phyloP scores from a whole-genome alignment of 2,113 vertebrate species.

The Hippoglossus stenolepis region DNA sequence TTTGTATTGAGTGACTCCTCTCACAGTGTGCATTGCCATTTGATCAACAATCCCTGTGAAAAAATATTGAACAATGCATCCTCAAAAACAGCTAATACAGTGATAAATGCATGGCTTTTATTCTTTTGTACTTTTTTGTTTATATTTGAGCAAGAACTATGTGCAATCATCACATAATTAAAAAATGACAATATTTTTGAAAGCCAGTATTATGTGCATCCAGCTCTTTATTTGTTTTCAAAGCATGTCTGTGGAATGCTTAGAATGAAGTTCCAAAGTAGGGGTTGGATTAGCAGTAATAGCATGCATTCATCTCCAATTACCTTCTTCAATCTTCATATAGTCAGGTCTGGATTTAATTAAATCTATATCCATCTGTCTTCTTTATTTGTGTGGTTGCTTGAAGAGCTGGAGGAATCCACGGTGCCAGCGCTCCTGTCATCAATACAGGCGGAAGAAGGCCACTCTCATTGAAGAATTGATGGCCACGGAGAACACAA shows the following conservation, averaged over 20 bases:
- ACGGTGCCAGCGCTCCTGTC: slow-evolving; percentile 18
- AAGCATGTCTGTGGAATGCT: neutral
- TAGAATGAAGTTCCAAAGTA: slow-evolving; percentile 14
- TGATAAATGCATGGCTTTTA: too few relatives aligned
- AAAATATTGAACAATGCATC: too few relatives aligned
- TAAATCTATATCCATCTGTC: slow-evolving; percentile 76
- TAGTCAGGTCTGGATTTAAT: slow-evolving; percentile 77
- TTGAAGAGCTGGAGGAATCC: slow-evolving; percentile 62
- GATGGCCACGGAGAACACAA: slow-evolving; percentile 71
- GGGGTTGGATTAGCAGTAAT: slow-evolving; percentile 45
- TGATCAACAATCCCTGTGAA: too few relatives aligned
- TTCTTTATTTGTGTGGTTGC: slow-evolving; percentile 68
- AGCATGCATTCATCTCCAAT: slow-evolving; percentile 68
- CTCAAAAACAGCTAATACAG: too few relatives aligned
- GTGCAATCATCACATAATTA: neutral
- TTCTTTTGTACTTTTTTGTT: too few relatives aligned
- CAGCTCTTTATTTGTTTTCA: slow-evolving; percentile 11
- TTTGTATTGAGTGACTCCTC: too few relatives aligned
- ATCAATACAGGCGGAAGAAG: slow-evolving; percentile 68
- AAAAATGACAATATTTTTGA: neutral
- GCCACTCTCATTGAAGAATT: slow-evolving; percentile 70
- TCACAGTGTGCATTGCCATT: too few relatives aligned
- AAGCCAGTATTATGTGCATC: neutral
- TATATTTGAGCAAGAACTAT: neutral
- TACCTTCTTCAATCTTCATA: slow-evolving; percentile 77